A percentile compares a stretch with the other conserved stretches of the same genome.
Evolutionary conservation across 2,113 vertebrate genomes (phyloP).

Genomic region (Gallinago media): DNA sequence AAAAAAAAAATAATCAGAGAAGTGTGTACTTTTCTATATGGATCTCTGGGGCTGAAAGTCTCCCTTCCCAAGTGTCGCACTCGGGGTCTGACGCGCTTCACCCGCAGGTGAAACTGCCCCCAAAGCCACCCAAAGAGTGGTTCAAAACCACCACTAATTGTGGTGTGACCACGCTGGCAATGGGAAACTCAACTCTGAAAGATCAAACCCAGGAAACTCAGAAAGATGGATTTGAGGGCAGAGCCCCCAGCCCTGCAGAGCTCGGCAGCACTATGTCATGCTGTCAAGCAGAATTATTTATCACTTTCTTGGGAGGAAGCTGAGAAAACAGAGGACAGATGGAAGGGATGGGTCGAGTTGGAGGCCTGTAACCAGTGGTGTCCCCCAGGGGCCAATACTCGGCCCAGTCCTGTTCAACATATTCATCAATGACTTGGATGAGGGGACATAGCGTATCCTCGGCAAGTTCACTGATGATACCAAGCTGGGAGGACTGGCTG

Average conservation of each 20-base stretch:
- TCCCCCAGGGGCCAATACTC: too few species aligned
- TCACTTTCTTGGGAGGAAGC: background rate
- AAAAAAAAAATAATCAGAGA: accelerated
- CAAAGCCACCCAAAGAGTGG: background rate
- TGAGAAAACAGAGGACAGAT: background rate
- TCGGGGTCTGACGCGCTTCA: accelerated
- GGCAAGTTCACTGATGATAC: too few species aligned
- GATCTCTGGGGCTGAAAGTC: background rate
- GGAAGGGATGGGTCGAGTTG: background rate
- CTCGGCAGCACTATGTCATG: accelerated
- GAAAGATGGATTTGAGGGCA: background rate
- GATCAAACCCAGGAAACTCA: background rate
- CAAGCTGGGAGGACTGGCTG: too few species aligned
- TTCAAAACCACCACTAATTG: background rate
- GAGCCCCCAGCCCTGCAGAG: accelerated
- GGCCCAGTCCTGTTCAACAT: too few species aligned
- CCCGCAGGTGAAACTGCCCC: background rate
- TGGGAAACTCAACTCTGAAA: background rate
- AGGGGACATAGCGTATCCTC: too few species aligned
- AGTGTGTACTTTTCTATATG: accelerated
- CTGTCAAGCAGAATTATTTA: background rate
- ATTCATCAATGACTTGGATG: too few species aligned
- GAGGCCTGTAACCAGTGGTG: too few species aligned
- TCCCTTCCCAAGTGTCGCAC: accelerated
- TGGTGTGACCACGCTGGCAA: accelerated